Conservation (phyloP, 1,140 invertebrate genomes). For the Drosophila rufa region DNA sequence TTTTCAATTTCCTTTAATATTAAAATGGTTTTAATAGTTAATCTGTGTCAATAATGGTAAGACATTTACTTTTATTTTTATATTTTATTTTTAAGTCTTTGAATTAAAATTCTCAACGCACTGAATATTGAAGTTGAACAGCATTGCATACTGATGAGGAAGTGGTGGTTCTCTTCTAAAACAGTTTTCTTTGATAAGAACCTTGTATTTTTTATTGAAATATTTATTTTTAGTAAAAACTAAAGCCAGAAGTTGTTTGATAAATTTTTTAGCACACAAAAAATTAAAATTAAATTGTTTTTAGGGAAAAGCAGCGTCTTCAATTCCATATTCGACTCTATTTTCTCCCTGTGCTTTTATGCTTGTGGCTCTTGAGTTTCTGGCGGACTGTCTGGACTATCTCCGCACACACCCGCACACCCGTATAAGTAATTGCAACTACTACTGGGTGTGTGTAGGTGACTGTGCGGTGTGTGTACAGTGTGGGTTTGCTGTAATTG, state of each 20-base stretch:
- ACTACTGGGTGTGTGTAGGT: slow-evolving; percentile 5
- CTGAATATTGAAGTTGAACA: not conserved
- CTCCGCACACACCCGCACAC: slow-evolving; percentile 48
- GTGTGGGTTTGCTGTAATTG: slow-evolving; percentile 62
- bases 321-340: not conserved
- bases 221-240: no score
- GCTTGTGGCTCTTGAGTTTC: slow-evolving; percentile 41
- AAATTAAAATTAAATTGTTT: not conserved
- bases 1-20: not conserved
- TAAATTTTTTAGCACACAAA: no score
- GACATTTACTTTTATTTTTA: no score
- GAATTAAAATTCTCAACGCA: not conserved
- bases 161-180: not conserved
- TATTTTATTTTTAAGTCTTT: not conserved
- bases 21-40: not conserved
- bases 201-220: no score
- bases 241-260: not conserved
- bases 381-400: slow-evolving; percentile 52
- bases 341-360: slow-evolving; percentile 17
- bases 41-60: not conserved
- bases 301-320: not conserved
- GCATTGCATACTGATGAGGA: not conserved
- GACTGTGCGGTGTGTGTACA: slow-evolving; percentile 2
- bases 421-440: slow-evolving; percentile 38
- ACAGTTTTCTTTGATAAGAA: not conserved